Percentiles rank a stretch among this genome's conserved stretches.
phyloP scores from a whole-genome alignment of 2,797 vertebrate species.

The Anguilla obscura region DNA sequence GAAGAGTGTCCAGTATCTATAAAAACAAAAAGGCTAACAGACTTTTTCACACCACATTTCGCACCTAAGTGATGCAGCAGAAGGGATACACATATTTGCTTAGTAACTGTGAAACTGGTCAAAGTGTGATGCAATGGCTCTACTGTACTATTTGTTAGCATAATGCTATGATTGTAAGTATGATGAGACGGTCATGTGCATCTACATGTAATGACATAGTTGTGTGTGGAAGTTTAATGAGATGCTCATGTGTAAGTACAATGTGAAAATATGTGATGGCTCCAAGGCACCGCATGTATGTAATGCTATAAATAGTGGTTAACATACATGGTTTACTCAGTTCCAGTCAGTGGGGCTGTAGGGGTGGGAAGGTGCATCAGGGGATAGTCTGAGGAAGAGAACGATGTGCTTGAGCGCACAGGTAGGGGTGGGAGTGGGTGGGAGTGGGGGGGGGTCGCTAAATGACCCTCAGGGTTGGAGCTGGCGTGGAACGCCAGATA shows the following conservation, averaged over 20 bases:
- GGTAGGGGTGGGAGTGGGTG: not conserved
- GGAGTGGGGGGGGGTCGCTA: not conserved
- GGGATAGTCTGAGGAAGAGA: constrained; percentile 8
- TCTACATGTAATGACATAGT: too few species aligned
- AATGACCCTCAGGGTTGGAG: not conserved
- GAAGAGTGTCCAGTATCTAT: not conserved
- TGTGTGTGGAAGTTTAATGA: not conserved
- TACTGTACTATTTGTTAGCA: not conserved
- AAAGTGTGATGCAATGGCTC: not conserved
- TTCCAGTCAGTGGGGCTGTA: not conserved
- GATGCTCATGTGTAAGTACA: not conserved
- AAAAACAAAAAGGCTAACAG: not conserved
- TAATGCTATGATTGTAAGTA: not conserved
- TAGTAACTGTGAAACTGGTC: not conserved
- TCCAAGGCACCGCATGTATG: too few species aligned
- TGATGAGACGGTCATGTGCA: not conserved
- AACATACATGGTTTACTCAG: not conserved
- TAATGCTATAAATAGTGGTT: not conserved
- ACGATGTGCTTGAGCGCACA: constrained; percentile 22
- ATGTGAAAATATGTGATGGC: too few species aligned
- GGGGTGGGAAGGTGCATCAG: not conserved
- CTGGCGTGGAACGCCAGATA: not conserved
- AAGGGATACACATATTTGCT: not conserved
- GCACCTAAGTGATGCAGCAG: not conserved
- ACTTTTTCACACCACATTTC: not conserved